Evolutionary conservation across 2,113 vertebrate genomes (phyloP), one percentile per base, ranked within the genome.

Genomic region (Acanthisitta chloris): DNA sequence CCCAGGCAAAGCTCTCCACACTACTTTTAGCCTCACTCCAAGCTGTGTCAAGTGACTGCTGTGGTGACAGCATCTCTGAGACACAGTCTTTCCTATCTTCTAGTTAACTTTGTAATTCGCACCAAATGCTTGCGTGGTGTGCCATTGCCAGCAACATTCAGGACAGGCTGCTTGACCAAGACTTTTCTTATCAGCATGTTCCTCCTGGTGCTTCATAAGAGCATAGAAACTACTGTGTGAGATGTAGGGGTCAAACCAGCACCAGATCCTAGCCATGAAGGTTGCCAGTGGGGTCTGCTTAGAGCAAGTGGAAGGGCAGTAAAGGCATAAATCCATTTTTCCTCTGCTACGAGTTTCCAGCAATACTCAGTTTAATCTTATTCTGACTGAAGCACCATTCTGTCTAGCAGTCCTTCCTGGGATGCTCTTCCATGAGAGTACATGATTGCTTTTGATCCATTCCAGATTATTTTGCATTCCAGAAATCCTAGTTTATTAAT

Each of bases 81-180:
- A 29, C 24, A 77, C 0, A 1, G 8, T 18, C 33, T 81, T 78
- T 54, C 25, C 29, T 25, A 23, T 14, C 34, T 33, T 78, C 55
- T 21, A 4, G 14, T 8, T 45, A 26, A 26, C 12, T n/a, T 69
- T 18, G 2, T 19, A 40, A 29, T 19, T 61, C 40, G 16, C 8
- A n/a, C 3, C 0, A 1, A 62, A 74, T 33, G 9, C 49, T 83
- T 1, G 0, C 3, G 9, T 17, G 20, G 23, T 42, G 25, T 33
- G n/a, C 9, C 23, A 12, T n/a, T 54, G n/a, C 45, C 48, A 55
- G 10, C 31, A 77, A 8, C 15, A 5, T 33, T 29, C 54, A 73
- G 46, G 51, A 24, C 42, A 58, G 25, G 14, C 49, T 83, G 2
- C 10, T 29, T 70, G 26, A 42, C 1, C 10, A 58, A 15, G 19